Evolutionary conservation across 2,113 vertebrate species (phyloP).

Genomic region (Pyrgilauda ruficollis): DNA sequence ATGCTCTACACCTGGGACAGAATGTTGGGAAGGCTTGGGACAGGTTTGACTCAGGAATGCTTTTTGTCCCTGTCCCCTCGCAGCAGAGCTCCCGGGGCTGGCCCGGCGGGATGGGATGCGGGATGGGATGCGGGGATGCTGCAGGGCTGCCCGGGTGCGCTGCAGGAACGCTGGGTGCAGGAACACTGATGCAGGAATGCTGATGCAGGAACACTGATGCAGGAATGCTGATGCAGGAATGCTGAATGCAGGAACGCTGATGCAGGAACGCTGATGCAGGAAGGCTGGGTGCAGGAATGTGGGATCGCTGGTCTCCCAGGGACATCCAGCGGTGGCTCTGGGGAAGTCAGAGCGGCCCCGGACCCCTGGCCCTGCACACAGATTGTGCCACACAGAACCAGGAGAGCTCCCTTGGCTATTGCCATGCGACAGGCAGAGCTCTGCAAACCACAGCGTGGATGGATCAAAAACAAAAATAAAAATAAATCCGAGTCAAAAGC

Average conservation of each 20-base stretch:
- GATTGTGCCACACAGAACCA: no score
- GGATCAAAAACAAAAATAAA: not conserved
- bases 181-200: no score
- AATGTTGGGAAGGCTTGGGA: not conserved
- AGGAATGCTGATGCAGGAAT: no score
- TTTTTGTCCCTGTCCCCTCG: not conserved
- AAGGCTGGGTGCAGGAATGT: not conserved
- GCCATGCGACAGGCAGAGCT: accelerated
- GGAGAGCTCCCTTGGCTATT: accelerated
- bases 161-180: no score
- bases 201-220: no score
- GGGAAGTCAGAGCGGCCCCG: not conserved
- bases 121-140: not conserved
- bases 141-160: not conserved
- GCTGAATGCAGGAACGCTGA: no score
- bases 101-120: no score
- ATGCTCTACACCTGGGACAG: not conserved
- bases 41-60: not conserved
- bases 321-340: not conserved
- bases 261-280: not conserved
- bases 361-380: not conserved
- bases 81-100: not conserved
- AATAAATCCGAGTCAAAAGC: not conserved
- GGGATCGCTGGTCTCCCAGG: not conserved
- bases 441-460: accelerated